Percentiles rank a stretch among this genome's conserved stretches.
Conservation (phyloP, 2,888 invertebrate species). For the Cataglyphis rosenhaueri region DNA sequence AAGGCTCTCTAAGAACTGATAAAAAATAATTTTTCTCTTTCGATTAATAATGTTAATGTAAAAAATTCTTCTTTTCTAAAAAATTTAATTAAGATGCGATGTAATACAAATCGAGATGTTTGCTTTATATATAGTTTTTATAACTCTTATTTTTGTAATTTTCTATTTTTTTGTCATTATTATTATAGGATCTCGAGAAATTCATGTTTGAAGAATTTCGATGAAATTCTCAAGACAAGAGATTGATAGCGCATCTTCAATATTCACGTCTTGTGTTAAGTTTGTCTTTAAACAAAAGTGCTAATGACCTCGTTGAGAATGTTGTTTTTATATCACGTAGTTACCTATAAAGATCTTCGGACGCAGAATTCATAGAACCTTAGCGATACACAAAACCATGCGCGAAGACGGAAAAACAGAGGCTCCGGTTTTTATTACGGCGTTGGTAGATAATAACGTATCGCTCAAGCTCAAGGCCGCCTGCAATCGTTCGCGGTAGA, state of each 20-base stretch:
- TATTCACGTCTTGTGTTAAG: background rate
- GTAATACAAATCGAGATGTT: background rate
- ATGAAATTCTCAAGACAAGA: background rate
- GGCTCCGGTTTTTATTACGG: conserved; percentile 9
- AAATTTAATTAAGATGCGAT: background rate
- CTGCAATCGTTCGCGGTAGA: conserved; percentile 54
- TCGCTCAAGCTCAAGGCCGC: conserved; percentile 76
- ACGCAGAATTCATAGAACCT: background rate
- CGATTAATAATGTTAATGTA: conserved; percentile 3
- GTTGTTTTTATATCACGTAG: background rate
- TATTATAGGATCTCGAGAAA: background rate
- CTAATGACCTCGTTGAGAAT: background rate
- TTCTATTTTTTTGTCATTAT: background rate
- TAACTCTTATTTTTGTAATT: background rate
- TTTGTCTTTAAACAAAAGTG: background rate
- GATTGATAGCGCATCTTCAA: background rate
- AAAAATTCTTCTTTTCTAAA: background rate
- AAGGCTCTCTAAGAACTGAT: background rate
- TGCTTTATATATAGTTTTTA: background rate
- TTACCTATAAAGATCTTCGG: background rate
- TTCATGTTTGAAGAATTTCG: background rate
- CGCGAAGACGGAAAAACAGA: background rate
- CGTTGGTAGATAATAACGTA: conserved; percentile 69
- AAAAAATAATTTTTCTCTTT: background rate
- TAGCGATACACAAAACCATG: background rate